Evolutionary conservation across 2,113 vertebrate genomes (phyloP), one percentile per base, ranked within the genome.

Genomic region (Brevimyrus niger): DNA sequence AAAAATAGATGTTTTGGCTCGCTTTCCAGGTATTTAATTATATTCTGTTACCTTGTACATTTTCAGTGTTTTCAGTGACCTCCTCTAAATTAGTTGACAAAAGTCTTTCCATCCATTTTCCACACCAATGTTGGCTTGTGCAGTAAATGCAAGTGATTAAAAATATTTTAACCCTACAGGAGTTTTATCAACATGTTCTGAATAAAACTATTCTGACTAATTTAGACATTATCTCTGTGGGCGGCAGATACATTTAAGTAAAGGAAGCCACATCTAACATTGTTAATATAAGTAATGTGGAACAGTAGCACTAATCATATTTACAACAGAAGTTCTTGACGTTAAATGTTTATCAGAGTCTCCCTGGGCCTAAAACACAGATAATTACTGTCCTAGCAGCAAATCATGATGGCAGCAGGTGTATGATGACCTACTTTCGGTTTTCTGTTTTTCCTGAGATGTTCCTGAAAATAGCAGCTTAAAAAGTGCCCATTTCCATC

Each of bases 271-370:
- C 80, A 84, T 84, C 21, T 10, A 84, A 23, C 80, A 84, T 47
- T 47, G 19, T 42, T 47, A 46, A 46, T 46, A n/a, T 15, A 42
- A 82, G 7, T 47, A 4, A 44, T 84, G 42, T 47, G 8, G 23
- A 84, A n/a, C 80, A 46, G 80, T 42, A 47, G 38, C 80, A 89
- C 53, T 42, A 82, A 82, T 89, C 83, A 89, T 58, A 61, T 84
- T 84, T 50, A 9, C 42, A 38, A 50, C 51, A 69, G 47, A 61
- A 48, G 21, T 31, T 27, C 23, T 31, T 3, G 19, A 46, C 0
- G 27, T 27, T 6, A 46, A 17, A 35, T 86, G 84, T 86, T 69
- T 89, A 89, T 89, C 53, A 47, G 8, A 19, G 53, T 51, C 38
- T 86, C 11, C 9, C 35, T 84, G 23, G n/a, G 46, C 47, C 46